phyloP scores from a whole-genome alignment of 2,113 vertebrate species.

The Sapayoa aenigma region DNA sequence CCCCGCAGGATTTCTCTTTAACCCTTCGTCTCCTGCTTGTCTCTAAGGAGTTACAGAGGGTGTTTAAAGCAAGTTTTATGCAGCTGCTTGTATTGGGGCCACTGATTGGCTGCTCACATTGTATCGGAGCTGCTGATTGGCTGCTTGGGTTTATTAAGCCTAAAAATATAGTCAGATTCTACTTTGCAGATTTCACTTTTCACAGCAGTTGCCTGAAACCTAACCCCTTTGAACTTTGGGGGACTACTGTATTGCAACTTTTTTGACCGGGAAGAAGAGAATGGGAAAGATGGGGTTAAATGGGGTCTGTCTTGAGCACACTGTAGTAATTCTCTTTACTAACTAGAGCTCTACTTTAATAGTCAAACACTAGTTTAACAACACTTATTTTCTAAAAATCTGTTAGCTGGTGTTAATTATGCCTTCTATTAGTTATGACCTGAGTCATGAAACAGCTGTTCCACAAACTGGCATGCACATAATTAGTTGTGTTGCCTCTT shows the following conservation, averaged over 20 bases:
- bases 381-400: not conserved
- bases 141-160: no score
- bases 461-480: not conserved
- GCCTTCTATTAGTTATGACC: not conserved
- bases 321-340: not conserved
- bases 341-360: not conserved
- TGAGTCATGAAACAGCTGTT: not conserved
- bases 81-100: no score
- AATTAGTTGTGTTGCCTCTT: not conserved
- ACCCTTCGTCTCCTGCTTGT: no score
- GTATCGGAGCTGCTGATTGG: no score
- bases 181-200: no score
- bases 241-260: not conserved
- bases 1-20: no score
- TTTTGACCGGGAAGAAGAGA: not conserved
- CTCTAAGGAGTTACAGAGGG: no score
- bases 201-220: no score
- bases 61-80: no score
- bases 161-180: no score
- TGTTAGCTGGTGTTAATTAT: constrained; percentile 4
- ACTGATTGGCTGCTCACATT: no score
- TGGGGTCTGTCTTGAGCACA: not conserved
- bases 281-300: not conserved
- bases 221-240: no score
- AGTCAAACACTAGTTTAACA: not conserved